Conservation (phyloP, 1,140 invertebrate species). For the Drosophila subobscura region DNA sequence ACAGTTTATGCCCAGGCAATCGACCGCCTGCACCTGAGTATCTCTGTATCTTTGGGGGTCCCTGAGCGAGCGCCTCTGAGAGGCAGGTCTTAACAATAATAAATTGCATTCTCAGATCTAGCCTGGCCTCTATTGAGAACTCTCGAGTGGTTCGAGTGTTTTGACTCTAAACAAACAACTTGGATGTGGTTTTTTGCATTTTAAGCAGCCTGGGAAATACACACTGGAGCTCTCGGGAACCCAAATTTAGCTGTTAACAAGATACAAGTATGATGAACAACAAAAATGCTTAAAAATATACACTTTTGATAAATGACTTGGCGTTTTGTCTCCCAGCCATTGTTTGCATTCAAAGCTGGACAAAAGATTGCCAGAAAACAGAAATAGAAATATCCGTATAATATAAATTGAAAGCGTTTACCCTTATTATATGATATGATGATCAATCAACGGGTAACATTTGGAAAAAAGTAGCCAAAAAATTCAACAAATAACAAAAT, state of each 20-base stretch:
- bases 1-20: conserved; percentile 59
- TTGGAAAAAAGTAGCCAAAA: conserved; percentile 25
- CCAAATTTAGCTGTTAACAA: conserved; percentile 73
- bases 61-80: conserved; percentile 7
- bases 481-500: conserved; percentile 9
- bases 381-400: conserved; percentile 46
- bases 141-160: conserved; percentile 67
- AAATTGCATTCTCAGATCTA: conserved; percentile 63
- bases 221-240: conserved; percentile 23
- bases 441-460: conserved; percentile 58
- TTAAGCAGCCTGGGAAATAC: conserved; percentile 69
- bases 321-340: conserved; percentile 52
- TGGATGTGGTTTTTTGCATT: conserved; percentile 48
- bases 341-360: conserved; percentile 34
- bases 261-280: conserved; percentile 16
- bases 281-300: conserved; percentile 51
- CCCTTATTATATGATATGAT: conserved; percentile 60
- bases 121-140: conserved; percentile 59
- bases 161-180: conserved; percentile 60
- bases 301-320: conserved; percentile 69
- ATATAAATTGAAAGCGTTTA: conserved; percentile 64
- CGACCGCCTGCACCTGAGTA: conserved; percentile 58
- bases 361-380: conserved; percentile 28
- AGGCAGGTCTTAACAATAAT: conserved; percentile 48
- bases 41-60: conserved; percentile 26